Evolutionary conservation across 2,113 vertebrate species (phyloP), one percentile per base, ranked within the genome.

Genomic region (Pontoporia blainvillei): DNA sequence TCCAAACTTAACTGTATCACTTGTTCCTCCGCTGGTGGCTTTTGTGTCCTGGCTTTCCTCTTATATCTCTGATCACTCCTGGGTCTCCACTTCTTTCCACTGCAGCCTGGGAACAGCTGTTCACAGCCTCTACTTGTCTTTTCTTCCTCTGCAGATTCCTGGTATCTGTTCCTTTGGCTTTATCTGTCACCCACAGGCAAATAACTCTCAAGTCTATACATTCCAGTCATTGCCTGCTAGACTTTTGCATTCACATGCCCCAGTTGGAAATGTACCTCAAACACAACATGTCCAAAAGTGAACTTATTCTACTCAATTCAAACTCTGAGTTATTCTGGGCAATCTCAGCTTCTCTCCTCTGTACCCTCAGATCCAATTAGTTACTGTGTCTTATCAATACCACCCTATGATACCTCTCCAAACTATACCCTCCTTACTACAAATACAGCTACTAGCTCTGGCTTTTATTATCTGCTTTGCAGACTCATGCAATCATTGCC

Each of bases 261-360:
- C 44, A 46, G 3, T 7, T 69, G 52, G 25, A 86, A 78, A 92
- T 49, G 81, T 1, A 75, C 12, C 13, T 89, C 41, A 67, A 52
- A 85, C 34, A 72, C 23, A 69, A 20, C 10, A 44, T 39, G 44
- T 86, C 31, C 90, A 75, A 86, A 76, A 91, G 34, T 49, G 36
- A 94, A 85, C 84, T 72, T 49, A 79, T 52, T 94, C 62, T 88
- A 12, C 83, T 72, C 6, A 95, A 79, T 84, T 59, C 62, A 90
- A 86, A 85, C 44, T 94, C 49, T 62, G 29, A 59, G n/a, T 86
- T 84, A 36, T 54, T 81, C 4, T 49, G 23, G 29, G 21, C 41
- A 75, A 52, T 82, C 27, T 87, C 36, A 84, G 14, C 46, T 72
- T 86, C 31, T 71, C 5, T 91, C 67, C 29, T 85, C 39, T 46